phyloP scores from a whole-genome alignment of 2,797 vertebrate genomes.

The Lepilemur ruficaudatus region DNA sequence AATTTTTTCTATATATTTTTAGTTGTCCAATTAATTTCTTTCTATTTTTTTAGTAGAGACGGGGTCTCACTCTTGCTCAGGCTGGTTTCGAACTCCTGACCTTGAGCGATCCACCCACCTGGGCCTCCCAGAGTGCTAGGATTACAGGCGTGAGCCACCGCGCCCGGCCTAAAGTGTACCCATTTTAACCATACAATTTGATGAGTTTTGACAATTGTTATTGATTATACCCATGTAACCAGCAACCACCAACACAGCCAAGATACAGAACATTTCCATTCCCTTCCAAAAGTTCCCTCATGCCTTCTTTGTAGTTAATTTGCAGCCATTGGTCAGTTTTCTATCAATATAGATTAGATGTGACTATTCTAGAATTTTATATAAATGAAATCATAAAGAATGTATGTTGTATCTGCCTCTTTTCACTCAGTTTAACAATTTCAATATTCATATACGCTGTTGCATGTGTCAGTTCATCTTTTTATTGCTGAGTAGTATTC shows the following conservation, averaged over 20 bases:
- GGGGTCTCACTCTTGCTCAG: no score
- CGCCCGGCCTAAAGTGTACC: background rate
- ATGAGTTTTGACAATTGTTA: background rate
- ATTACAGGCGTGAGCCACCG: no score
- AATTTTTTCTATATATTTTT: no score
- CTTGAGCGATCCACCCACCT: no score
- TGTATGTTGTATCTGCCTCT: constrained; percentile 4
- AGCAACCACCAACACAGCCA: background rate
- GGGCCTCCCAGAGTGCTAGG: no score
- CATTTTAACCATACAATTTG: constrained; percentile 1
- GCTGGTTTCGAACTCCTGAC: no score
- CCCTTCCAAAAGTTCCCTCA: background rate
- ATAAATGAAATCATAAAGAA: constrained; percentile 17
- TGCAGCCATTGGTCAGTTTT: background rate
- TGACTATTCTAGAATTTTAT: constrained; percentile 31
- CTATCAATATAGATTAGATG: background rate
- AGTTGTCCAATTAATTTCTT: no score
- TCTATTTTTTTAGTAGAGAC: no score
- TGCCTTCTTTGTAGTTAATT: constrained; percentile 20
- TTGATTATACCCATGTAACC: background rate
- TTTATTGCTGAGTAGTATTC: constrained; percentile 8
- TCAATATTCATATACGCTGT: constrained; percentile 31
- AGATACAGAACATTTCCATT: constrained; percentile 3
- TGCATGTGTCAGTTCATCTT: background rate
- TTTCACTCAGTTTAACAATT: constrained; percentile 24